Conservation (phyloP, 2,888 invertebrate species). For the Cetonia aurata region DNA sequence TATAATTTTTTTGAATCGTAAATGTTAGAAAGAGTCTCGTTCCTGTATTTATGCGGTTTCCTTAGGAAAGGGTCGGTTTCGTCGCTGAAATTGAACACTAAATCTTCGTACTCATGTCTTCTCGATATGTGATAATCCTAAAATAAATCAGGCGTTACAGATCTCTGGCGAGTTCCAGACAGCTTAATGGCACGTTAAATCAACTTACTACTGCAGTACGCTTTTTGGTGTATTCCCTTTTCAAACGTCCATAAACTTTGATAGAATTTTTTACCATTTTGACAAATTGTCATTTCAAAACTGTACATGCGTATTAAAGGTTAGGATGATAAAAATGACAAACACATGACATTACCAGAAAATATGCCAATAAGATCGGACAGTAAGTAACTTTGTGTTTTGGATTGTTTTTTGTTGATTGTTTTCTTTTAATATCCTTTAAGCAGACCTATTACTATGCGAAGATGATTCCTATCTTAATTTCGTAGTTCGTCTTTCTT, state of each 20-base stretch:
- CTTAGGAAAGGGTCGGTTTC: conserved; percentile 29
- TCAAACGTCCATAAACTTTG: conserved; percentile 66
- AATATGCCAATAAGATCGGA: too few relatives aligned
- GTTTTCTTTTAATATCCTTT: too few relatives aligned
- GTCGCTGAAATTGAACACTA: conserved; percentile 41
- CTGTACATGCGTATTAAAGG: too few relatives aligned
- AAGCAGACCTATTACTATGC: too few relatives aligned
- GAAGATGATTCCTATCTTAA: too few relatives aligned
- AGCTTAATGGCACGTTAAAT: not conserved
- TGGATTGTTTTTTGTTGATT: too few relatives aligned
- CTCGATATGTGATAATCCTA: conserved; percentile 45
- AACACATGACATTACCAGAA: too few relatives aligned
- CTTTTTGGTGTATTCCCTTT: conserved; percentile 51
- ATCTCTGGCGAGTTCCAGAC: too few relatives aligned
- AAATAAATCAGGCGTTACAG: not conserved
- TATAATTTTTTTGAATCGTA: conserved; percentile 4
- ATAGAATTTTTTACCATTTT: conserved; percentile 65
- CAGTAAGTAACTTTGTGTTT: too few relatives aligned
- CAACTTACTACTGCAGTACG: conserved; percentile 5
- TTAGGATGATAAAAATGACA: too few relatives aligned
- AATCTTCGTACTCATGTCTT: conserved; percentile 40
- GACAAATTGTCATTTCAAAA: conserved; percentile 28
- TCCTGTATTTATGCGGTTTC: conserved; percentile 46
- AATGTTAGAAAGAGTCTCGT: conserved; percentile 30
- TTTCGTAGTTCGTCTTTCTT: too few relatives aligned